Conservation (phyloP, 2,888 invertebrate genomes). For the Listrodromus nycthemerus region DNA sequence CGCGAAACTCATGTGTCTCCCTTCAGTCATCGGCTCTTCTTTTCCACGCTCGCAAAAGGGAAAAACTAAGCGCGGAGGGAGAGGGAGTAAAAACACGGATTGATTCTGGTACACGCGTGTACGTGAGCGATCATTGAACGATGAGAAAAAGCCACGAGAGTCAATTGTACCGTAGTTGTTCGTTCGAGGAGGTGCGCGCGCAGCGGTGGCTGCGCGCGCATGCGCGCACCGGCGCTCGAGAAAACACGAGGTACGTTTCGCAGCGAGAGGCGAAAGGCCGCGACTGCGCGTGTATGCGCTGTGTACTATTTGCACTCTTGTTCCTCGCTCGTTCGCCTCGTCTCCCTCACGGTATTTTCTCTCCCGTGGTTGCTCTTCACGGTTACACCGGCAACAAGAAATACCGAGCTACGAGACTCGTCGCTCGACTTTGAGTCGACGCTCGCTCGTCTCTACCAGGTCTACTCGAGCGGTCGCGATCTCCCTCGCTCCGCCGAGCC, state of each 20-base stretch:
- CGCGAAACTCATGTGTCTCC: slow-evolving; percentile 23
- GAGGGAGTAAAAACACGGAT: slow-evolving; percentile 51
- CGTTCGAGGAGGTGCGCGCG: slow-evolving; percentile 44
- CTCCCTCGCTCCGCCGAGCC: background rate
- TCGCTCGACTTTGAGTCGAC: slow-evolving; percentile 64
- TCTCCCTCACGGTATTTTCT: slow-evolving; percentile 41
- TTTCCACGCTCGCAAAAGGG: background rate
- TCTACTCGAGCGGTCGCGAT: slow-evolving; percentile 53
- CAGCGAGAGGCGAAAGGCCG: slow-evolving; percentile 53
- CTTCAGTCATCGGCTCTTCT: slow-evolving; percentile 1
- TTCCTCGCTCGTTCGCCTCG: slow-evolving; percentile 50
- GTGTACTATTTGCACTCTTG: slow-evolving; percentile 53
- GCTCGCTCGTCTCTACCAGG: slow-evolving; percentile 40
- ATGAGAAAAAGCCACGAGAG: slow-evolving; percentile 68
- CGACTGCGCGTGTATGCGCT: slow-evolving; percentile 37
- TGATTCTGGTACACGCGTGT: slow-evolving; percentile 56
- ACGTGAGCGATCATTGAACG: slow-evolving; percentile 61
- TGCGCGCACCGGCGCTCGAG: slow-evolving; percentile 19
- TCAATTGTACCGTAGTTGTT: slow-evolving; percentile 62
- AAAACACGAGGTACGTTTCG: slow-evolving; percentile 46
- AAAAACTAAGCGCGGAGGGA: slow-evolving; percentile 52
- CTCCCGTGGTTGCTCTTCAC: slow-evolving; percentile 12
- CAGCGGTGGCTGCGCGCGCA: slow-evolving; percentile 51
- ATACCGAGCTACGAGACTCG: slow-evolving; percentile 62
- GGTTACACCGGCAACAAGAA: slow-evolving; percentile 54